These are phyloP conservation scores for Ceraclea dissimilis DNA, from an alignment of 2,888 invertebrate genomes.

Conservation along the genomic window DNA sequence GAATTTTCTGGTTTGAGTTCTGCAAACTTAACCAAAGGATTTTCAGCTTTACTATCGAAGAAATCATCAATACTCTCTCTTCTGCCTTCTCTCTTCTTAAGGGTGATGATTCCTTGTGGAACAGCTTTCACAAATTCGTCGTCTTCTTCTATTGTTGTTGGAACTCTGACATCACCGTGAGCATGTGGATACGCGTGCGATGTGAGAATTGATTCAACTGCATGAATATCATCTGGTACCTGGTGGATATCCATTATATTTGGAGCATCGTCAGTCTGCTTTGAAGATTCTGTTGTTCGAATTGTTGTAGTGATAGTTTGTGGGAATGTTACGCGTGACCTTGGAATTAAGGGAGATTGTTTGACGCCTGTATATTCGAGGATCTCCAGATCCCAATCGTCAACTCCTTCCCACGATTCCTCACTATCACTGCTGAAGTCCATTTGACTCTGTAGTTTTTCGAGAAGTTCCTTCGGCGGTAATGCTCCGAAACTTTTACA, in stretches of 20 bases:
- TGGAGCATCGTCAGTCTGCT: background rate
- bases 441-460: slow-evolving; percentile 32
- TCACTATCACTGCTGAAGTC: slow-evolving; percentile 38
- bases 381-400: slow-evolving; percentile 44
- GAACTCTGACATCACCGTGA: slow-evolving; percentile 4
- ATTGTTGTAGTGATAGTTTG: background rate
- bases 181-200: background rate
- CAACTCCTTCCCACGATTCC: slow-evolving; percentile 41
- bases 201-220: background rate
- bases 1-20: slow-evolving; percentile 8
- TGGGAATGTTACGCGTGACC: slow-evolving; percentile 12
- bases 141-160: slow-evolving; percentile 18
- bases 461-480: slow-evolving; percentile 37
- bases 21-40: slow-evolving; percentile 7
- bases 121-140: slow-evolving; percentile 13
- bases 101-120: slow-evolving; percentile 5
- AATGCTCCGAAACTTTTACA: slow-evolving; percentile 43
- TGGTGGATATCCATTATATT: background rate
- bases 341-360: slow-evolving; percentile 19
- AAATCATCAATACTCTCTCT: slow-evolving; percentile 25
- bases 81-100: slow-evolving; percentile 17
- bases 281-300: background rate
- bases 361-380: slow-evolving; percentile 39
- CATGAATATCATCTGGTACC: background rate
- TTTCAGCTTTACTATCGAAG: slow-evolving; percentile 20